Percentiles rank a stretch among this genome's conserved stretches.
These are phyloP conservation scores for Caenorhabditis wallacei DNA, from an alignment of 2,888 invertebrate genomes.

Conservation along the genomic window DNA sequence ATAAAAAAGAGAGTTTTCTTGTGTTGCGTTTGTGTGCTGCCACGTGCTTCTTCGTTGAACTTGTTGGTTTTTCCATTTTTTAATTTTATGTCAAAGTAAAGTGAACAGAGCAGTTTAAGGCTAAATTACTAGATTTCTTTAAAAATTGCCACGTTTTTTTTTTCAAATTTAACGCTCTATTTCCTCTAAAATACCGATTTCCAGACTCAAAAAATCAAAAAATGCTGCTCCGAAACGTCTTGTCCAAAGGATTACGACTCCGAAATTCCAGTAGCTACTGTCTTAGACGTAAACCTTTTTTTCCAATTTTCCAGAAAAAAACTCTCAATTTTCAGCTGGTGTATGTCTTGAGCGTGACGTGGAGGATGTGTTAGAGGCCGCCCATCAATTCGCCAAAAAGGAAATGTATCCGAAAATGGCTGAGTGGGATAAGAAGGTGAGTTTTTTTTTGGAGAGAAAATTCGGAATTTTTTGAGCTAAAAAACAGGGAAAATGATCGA, in stretches of 20 bases:
- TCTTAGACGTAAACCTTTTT: slow-evolving; percentile 15
- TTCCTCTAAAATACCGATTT: neutral
- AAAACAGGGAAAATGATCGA: too few species aligned
- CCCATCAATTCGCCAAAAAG: slow-evolving; percentile 85
- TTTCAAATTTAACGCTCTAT: neutral
- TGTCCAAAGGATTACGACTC: slow-evolving; percentile 10
- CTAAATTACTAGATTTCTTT: too few species aligned
- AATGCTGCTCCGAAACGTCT: slow-evolving; percentile 29
- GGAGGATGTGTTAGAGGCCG: slow-evolving; percentile 85
- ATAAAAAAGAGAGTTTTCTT: slow-evolving; percentile 9
- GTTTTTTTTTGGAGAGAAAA: slow-evolving; percentile 1
- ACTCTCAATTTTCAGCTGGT: slow-evolving; percentile 5
- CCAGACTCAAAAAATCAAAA: neutral
- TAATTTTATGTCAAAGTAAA: too few species aligned
- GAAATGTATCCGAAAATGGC: slow-evolving; percentile 86
- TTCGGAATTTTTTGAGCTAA: too few species aligned
- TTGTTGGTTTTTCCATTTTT: too few species aligned
- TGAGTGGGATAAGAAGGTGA: slow-evolving; percentile 86
- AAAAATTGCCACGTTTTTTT: neutral
- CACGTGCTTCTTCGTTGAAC: too few species aligned
- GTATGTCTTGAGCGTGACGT: slow-evolving; percentile 85
- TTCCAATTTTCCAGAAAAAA: neutral
- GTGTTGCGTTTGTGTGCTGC: too few species aligned
- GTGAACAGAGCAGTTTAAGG: too few species aligned
- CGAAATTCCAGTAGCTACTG: slow-evolving; percentile 21